Conservation (phyloP, 2,888 invertebrate species). For the Rapana venosa region DNA sequence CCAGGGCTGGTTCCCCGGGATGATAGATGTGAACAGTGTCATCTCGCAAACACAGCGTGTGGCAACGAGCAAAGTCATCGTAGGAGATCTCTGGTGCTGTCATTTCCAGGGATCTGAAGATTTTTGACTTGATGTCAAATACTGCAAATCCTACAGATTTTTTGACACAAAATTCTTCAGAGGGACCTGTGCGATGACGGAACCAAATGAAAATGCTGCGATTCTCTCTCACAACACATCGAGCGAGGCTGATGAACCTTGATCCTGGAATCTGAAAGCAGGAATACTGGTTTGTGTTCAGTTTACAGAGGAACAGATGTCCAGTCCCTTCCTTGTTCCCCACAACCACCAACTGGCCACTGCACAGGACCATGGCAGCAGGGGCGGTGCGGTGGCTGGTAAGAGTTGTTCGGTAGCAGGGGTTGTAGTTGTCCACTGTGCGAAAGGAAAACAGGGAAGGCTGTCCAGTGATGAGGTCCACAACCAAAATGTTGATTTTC, state of each 20-base stretch:
- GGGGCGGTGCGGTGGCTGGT: constrained; percentile 74
- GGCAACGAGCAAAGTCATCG: constrained; percentile 71
- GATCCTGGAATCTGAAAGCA: constrained; percentile 74
- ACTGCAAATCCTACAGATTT: constrained; percentile 74
- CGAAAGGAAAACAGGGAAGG: constrained; percentile 71
- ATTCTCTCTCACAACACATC: constrained; percentile 70
- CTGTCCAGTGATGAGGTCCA: constrained; percentile 70
- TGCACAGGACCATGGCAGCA: constrained; percentile 73
- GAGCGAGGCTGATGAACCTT: constrained; percentile 73
- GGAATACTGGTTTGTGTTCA: constrained; percentile 70
- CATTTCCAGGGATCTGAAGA: constrained; percentile 71
- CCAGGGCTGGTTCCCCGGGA: constrained; percentile 72
- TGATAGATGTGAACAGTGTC: constrained; percentile 72
- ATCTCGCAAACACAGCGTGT: constrained; percentile 71
- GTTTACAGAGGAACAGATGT: constrained; percentile 73
- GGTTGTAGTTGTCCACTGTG: constrained; percentile 71
- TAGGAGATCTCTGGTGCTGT: constrained; percentile 72
- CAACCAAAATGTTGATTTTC: constrained; percentile 72
- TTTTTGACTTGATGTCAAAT: constrained; percentile 73
- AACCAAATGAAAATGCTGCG: constrained; percentile 73
- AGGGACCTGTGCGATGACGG: constrained; percentile 74
- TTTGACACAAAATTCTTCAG: constrained; percentile 76
- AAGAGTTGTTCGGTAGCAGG: constrained; percentile 74
- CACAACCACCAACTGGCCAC: constrained; percentile 70
- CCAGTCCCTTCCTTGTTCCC: constrained; percentile 75